Percentiles rank a stretch among this genome's conserved stretches.
These are phyloP conservation scores for Oostethus manadensis DNA, from an alignment of 2,113 vertebrate genomes.

Conservation along the genomic window DNA sequence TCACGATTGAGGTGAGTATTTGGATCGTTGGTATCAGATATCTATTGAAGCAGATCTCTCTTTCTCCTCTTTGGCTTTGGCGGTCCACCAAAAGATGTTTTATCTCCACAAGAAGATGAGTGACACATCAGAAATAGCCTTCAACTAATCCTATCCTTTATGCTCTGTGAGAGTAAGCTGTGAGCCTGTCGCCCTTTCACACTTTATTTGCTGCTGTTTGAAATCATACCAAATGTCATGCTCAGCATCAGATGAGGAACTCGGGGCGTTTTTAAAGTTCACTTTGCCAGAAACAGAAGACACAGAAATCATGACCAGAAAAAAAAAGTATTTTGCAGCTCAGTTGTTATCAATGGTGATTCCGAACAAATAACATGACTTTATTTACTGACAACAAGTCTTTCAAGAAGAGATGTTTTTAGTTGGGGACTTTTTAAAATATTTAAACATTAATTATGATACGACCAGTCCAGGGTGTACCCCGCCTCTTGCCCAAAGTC, in stretches of 20 bases:
- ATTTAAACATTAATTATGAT: conserved; percentile 30
- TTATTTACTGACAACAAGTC: conserved; percentile 31
- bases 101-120: conserved; percentile 52
- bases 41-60: conserved; percentile 43
- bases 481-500: too few species aligned
- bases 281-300: conserved; percentile 34
- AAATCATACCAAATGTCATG: conserved; percentile 61
- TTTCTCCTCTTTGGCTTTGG: conserved; percentile 34
- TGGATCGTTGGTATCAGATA: conserved; percentile 51
- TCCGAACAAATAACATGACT: conserved; percentile 39
- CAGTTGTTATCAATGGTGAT: conserved; percentile 43
- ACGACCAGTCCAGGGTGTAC: too few species aligned
- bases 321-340: conserved; percentile 25
- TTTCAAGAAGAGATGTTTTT: conserved; percentile 34
- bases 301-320: conserved; percentile 45
- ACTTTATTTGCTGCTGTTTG: conserved; percentile 56
- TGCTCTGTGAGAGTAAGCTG: conserved; percentile 47
- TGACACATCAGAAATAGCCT: conserved; percentile 64
- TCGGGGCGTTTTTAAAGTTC: conserved; percentile 34
- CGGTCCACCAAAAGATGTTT: conserved; percentile 46
- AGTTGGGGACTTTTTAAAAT: conserved; percentile 16
- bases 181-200: conserved; percentile 42
- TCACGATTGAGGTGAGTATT: conserved; percentile 53
- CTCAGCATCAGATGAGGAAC: conserved; percentile 39
- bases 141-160: conserved; percentile 59